Evolutionary conservation across 2,113 vertebrate species (phyloP).

Genomic region (Zapornia atra): DNA sequence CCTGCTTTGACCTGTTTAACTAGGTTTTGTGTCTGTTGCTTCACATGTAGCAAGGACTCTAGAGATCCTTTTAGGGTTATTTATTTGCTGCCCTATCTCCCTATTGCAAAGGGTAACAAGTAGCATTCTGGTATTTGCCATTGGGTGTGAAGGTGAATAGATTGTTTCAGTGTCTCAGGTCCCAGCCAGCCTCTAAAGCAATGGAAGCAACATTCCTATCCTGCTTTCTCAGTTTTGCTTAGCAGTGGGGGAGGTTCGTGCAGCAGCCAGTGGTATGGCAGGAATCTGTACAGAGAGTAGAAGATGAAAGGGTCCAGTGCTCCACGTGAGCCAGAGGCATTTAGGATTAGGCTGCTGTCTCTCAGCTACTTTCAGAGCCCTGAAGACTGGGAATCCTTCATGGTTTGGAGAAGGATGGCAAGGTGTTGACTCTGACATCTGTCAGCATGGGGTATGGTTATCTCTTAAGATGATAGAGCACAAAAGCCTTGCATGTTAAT

Average conservation of each 20-base stretch:
- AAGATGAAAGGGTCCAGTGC: constrained; percentile 57
- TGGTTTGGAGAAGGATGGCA: background rate
- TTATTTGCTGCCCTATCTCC: background rate
- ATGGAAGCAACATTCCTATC: constrained; percentile 49
- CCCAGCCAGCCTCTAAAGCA: background rate
- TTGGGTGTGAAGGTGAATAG: background rate
- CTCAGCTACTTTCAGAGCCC: constrained; percentile 1
- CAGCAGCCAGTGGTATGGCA: constrained; percentile 66
- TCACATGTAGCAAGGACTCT: background rate
- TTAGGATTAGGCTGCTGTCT: constrained; percentile 55
- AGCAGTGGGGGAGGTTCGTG: constrained; percentile 45
- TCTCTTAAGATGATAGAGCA: constrained; percentile 22
- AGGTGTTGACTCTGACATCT: background rate
- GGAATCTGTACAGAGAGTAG: constrained; percentile 60
- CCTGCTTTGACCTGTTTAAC: background rate
- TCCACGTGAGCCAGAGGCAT: constrained; percentile 46
- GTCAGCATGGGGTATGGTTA: background rate
- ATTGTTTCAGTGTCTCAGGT: background rate
- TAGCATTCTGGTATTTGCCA: background rate
- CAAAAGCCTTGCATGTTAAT: constrained; percentile 1
- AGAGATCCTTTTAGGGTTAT: background rate
- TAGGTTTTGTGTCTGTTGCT: background rate
- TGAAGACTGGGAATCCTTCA: background rate
- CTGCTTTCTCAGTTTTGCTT: constrained; percentile 37
- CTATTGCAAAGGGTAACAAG: background rate